phyloP scores from a whole-genome alignment of 2,797 vertebrate genomes.

The Mergus octosetaceus region DNA sequence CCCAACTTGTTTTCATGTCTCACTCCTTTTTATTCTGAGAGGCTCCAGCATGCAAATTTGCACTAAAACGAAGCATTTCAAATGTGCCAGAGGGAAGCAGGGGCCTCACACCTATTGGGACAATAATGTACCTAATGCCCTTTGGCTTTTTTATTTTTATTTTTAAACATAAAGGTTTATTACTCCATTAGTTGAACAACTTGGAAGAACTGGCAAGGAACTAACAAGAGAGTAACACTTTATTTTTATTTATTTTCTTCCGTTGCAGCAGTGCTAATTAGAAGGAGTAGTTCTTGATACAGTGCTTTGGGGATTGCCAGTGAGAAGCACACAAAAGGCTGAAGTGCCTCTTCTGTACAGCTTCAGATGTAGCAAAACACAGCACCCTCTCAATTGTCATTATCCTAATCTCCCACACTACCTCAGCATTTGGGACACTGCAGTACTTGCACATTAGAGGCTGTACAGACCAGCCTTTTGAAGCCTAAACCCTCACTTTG shows the following conservation, averaged over 20 bases:
- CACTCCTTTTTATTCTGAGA: slow-evolving; percentile 34
- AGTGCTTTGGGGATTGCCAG: slow-evolving; percentile 61
- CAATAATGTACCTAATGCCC: neutral
- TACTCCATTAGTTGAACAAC: slow-evolving; percentile 51
- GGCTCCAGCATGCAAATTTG: slow-evolving; percentile 21
- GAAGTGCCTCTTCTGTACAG: slow-evolving; percentile 19
- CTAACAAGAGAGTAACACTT: slow-evolving; percentile 62
- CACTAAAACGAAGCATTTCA: neutral
- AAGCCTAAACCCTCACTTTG: neutral
- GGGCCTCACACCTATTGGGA: slow-evolving; percentile 33
- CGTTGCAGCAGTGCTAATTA: slow-evolving; percentile 46
- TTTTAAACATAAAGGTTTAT: slow-evolving; percentile 26
- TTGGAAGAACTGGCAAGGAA: slow-evolving; percentile 55
- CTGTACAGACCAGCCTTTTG: neutral
- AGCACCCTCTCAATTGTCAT: neutral
- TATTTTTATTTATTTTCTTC: slow-evolving; percentile 64
- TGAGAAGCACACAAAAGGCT: slow-evolving; percentile 57
- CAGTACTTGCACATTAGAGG: fast-evolving
- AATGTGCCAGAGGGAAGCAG: neutral
- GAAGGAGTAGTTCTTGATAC: slow-evolving; percentile 40
- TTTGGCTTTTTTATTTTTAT: neutral
- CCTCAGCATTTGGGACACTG: neutral
- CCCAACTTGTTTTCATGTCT: slow-evolving; percentile 28
- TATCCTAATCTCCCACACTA: neutral
- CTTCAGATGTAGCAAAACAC: neutral